Evolutionary conservation across 2,113 vertebrate genomes (phyloP), one percentile per base, ranked within the genome.

Genomic region (Proterorhinus semilunaris): DNA sequence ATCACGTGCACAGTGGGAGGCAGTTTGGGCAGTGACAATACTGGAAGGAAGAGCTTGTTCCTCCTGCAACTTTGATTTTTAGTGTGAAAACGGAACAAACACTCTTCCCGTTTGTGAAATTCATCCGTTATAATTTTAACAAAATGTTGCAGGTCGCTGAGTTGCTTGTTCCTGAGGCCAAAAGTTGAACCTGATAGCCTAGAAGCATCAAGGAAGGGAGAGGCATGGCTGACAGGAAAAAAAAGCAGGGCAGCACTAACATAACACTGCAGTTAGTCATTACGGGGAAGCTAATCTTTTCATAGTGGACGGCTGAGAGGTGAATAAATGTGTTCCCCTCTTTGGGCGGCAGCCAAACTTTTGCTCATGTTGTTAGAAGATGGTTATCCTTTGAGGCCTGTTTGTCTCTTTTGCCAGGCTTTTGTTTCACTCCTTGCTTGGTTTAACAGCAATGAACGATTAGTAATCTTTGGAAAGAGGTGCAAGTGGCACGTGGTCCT

Each of bases 291-390:
- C 67, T 72, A 71, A 82, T 75, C 69, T 83, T 65, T 82, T 85
- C 65, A 69, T 16, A 42, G 67, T 54, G 72, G 78, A 76, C 64
- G 68, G 82, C 63, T 65, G 66, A 13, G 54, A 67, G 65, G 42
- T 86, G 79, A 81, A 82, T 75, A 55, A 72, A 86, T 75, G 65
- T 65, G 70, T 82, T 77, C 66, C 67, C 58, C 76, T 51, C 71
- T 21, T 71, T 73, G 76, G 74, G 63, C 75, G 43, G 52, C 64
- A 53, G 82, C 72, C 79, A 84, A 48, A 61, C 52, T 46, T 65
- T 36, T 63, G 67, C 57, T 63, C 74, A 76, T 68, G 70, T 66
- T 66, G 71, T 66, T 75, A 62, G 52, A 67, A 72, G 75, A 69
- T 42, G 6, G 36, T 52, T 78, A 69, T 76, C 75, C 75, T 67